A percentile compares a stretch with the other conserved stretches of the same genome.
phyloP scores from a whole-genome alignment of 1,140 invertebrate genomes.

The Bilobella aurantiaca region DNA sequence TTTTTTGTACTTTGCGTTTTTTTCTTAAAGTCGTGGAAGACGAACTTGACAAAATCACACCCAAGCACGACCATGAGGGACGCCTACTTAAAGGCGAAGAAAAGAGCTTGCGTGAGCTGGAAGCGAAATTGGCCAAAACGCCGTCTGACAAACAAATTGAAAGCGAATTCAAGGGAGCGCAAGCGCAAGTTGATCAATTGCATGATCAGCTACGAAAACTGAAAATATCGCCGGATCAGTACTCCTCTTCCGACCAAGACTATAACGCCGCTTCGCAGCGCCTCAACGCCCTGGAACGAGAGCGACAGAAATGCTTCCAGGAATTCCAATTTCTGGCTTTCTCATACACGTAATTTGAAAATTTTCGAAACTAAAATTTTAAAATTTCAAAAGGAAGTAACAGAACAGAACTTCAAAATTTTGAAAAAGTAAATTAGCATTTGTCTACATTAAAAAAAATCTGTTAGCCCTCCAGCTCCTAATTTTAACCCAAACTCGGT shows the following conservation, averaged over 20 bases:
- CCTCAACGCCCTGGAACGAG: conserved; percentile 2
- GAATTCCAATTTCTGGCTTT: background rate
- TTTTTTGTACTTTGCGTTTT: conserved; percentile 13
- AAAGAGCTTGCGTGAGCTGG: conserved; percentile 55
- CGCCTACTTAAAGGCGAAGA: conserved; percentile 65
- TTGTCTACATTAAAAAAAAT: too few relatives aligned
- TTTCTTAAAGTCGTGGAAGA: conserved; percentile 56
- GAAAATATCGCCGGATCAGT: conserved; percentile 37
- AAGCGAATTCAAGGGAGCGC: conserved; percentile 37
- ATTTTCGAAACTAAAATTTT: too few relatives aligned
- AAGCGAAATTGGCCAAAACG: conserved; percentile 57
- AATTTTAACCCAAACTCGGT: conserved; percentile 68
- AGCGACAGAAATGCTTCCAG: background rate
- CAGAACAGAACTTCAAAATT: background rate
- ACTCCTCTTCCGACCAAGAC: background rate
- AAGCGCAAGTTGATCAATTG: conserved; percentile 49
- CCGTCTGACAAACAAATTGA: conserved; percentile 63
- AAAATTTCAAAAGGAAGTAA: too few relatives aligned
- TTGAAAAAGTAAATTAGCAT: background rate
- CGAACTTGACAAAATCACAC: conserved; percentile 62
- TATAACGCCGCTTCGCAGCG: conserved; percentile 3
- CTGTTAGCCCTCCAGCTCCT: conserved; percentile 43
- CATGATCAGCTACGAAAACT: conserved; percentile 52
- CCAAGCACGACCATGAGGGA: conserved; percentile 63
- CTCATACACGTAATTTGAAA: background rate